Base-by-base conservation (phyloP, 2,113 vertebrate species). In the Craseonycteris thonglongyai region DNA sequence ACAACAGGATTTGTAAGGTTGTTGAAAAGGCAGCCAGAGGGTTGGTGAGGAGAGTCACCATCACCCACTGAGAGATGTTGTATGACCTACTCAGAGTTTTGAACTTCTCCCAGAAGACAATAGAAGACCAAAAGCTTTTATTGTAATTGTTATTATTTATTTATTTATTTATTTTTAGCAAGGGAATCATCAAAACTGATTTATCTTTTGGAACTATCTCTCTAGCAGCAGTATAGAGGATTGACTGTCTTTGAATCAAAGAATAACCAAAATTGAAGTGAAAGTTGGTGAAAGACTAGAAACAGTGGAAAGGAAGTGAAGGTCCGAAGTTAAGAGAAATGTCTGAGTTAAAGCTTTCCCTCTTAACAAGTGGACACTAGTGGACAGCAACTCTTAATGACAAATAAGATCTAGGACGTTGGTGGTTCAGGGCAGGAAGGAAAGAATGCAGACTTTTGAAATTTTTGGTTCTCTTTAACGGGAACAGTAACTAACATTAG, bases 191-290 rank as follows among this genome's bases (percentile, higher is more conserved):
- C 93, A 65, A 47, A 84, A 22, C 35, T 81, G 58, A 93, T 91
- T 85, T 80, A 91, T 94, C 80, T 90, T 97, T 93, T 78, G n/a
- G 49, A 94, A 89, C 88, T 49, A 81, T 92, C 61, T 66, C 78
- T 97, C 68, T 74, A 69, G 81, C 54, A 93, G 22, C 56, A 54
- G 4, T 87, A 33, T 59, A n/a, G 86, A 95, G 95, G 78, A 95
- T 6, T 92, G 93, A 96, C 94, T 88, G 76, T 85, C 33, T 72
- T 54, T 7, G 35, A 49, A 35, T 85, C 35, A 93, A 38, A 81
- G 93, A 94, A 96, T 96, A 92, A 89, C 51, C 42, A 65, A 93
- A 76, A 69, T 69, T 58, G 91, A 95, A 95, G 59, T 78, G 65
- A 89, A 51, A 91, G 38, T 83, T 61, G 12, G 26, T 54, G 33